phyloP scores from a whole-genome alignment of 1,140 invertebrate genomes.

The Listronotus bonariensis region DNA sequence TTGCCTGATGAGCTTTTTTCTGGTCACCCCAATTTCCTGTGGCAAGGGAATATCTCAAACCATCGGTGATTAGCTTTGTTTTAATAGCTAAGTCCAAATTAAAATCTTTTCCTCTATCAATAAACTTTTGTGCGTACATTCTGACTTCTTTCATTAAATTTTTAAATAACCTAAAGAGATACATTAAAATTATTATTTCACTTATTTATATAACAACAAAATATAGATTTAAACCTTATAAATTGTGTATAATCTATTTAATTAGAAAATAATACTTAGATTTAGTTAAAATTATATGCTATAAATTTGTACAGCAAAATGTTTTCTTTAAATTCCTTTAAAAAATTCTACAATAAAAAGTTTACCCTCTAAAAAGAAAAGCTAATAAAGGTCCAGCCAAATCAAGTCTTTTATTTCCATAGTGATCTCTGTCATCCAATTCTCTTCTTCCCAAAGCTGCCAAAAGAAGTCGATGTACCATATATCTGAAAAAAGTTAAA shows the following conservation, averaged over 20 bases:
- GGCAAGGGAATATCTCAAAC: constrained; percentile 95
- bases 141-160: constrained; percentile 95
- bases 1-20: constrained; percentile 95
- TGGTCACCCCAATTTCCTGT: constrained; percentile 99
- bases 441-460: constrained; percentile 94
- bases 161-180: constrained; percentile 71
- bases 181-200: neutral
- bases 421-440: constrained; percentile 98
- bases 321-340: too few relatives aligned
- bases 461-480: constrained; percentile 94
- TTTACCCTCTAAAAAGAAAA: constrained; percentile 87
- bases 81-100: constrained; percentile 97
- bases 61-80: constrained; percentile 97
- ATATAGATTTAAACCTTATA: too few relatives aligned
- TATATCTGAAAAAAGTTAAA: constrained; percentile 70
- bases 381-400: constrained; percentile 95
- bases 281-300: too few relatives aligned
- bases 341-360: too few relatives aligned
- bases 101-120: constrained; percentile 97
- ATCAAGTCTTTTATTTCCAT: constrained; percentile 97
- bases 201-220: too few relatives aligned
- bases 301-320: too few relatives aligned
- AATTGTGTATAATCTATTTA: too few relatives aligned
- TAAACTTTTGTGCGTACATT: constrained; percentile 98
- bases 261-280: too few relatives aligned